phyloP scores from a whole-genome alignment of 2,888 invertebrate species.

The Calameuta idolon region DNA sequence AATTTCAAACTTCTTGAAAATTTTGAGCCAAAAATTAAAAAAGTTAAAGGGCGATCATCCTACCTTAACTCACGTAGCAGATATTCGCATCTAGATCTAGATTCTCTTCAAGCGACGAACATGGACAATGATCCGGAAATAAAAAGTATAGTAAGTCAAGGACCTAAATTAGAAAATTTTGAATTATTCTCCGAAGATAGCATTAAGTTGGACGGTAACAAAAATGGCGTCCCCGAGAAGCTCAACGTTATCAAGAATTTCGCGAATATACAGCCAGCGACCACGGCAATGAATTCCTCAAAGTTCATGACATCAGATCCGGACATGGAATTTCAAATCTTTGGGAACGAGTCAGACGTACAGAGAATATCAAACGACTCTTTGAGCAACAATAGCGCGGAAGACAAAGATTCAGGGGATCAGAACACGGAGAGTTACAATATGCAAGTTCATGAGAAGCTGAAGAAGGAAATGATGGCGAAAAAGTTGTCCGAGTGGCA shows the following conservation, averaged over 20 bases:
- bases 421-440: neutral
- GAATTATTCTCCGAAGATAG: slow-evolving; percentile 4
- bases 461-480: neutral
- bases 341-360: neutral
- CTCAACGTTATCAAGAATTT: neutral
- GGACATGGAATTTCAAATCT: neutral
- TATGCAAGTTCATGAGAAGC: neutral
- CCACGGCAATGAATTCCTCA: neutral
- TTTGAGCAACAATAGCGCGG: neutral
- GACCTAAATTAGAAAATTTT: neutral
- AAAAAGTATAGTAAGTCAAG: neutral
- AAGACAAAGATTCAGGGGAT: neutral
- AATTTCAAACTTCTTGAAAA: neutral
- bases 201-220: neutral
- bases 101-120: neutral
- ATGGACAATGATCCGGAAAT: neutral
- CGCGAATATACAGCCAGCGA: neutral
- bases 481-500: neutral
- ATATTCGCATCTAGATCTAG: neutral
- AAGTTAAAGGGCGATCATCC: neutral
- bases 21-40: neutral
- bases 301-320: neutral
- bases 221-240: neutral
- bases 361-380: neutral
- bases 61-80: neutral